Conservation (phyloP, 2,113 vertebrate genomes). For the Centropus bengalensis region DNA sequence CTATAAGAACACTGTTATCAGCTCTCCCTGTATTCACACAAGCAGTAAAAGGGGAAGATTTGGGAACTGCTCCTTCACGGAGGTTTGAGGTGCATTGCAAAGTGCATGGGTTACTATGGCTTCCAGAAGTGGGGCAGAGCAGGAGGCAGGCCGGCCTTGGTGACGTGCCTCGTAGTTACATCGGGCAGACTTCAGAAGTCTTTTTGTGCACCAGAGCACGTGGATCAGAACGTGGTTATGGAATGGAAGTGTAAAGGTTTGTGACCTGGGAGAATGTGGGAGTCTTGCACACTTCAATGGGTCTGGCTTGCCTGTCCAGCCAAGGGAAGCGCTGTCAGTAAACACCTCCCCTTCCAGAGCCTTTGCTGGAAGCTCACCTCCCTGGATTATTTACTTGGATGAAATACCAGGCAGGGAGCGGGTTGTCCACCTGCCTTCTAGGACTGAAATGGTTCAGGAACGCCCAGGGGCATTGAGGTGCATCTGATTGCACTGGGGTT, state of each 20-base stretch:
- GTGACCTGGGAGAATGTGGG: not conserved
- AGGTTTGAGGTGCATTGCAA: not conserved
- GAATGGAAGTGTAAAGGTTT: accelerated
- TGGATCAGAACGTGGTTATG: accelerated
- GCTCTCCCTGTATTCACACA: not conserved
- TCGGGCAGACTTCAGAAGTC: not conserved
- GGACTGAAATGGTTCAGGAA: not conserved
- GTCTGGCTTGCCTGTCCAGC: not conserved
- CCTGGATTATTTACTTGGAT: not conserved
- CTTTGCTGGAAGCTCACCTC: not conserved
- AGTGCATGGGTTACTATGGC: not conserved
- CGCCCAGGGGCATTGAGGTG: not conserved
- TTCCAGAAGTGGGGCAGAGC: not conserved
- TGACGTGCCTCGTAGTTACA: not conserved
- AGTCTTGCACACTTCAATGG: not conserved
- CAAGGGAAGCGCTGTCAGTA: not conserved
- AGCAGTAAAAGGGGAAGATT: not conserved
- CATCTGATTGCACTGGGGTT: not conserved
- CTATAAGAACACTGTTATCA: not conserved
- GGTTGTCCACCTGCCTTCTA: not conserved
- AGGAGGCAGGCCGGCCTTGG: not conserved
- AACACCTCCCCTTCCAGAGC: not conserved
- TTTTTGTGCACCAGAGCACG: not conserved
- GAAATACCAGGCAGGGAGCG: not conserved
- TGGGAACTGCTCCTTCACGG: not conserved